Conservation (phyloP, 2,888 invertebrate genomes). For the Magallana nippona region DNA sequence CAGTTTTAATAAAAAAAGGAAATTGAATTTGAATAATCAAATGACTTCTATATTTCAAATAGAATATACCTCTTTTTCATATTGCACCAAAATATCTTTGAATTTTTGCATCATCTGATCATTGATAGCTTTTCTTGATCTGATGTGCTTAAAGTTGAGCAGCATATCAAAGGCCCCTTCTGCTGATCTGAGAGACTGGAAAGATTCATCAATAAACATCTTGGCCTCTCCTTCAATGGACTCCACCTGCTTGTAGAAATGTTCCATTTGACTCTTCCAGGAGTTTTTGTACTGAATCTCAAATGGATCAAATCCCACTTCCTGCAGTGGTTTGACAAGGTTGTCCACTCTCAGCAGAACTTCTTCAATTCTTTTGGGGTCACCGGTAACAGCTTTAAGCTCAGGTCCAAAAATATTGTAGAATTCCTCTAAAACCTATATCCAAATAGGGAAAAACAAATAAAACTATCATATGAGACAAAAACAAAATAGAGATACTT, state of each 20-base stretch:
- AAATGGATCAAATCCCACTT: constrained; percentile 89
- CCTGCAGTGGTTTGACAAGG: constrained; percentile 85
- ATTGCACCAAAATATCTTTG: constrained; percentile 91
- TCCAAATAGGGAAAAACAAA: constrained; percentile 35
- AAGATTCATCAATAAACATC: constrained; percentile 91
- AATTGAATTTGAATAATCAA: background rate
- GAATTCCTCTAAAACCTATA: constrained; percentile 90
- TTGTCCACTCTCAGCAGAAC: constrained; percentile 90
- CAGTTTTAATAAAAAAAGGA: background rate
- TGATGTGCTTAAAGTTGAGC: constrained; percentile 88
- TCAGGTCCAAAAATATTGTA: constrained; percentile 93
- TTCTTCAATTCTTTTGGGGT: constrained; percentile 92
- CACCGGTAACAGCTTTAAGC: constrained; percentile 91
- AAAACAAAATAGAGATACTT: background rate
- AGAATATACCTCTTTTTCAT: constrained; percentile 87
- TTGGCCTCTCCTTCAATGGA: constrained; percentile 90
- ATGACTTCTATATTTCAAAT: background rate
- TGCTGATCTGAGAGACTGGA: constrained; percentile 88
- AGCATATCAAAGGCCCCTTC: constrained; percentile 90
- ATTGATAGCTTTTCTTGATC: constrained; percentile 88
- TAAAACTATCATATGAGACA: background rate
- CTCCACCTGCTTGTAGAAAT: constrained; percentile 88
- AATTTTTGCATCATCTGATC: constrained; percentile 89
- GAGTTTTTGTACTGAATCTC: constrained; percentile 88
- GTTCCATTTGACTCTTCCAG: constrained; percentile 89